These are phyloP conservation scores for Haplotaxodon microlepis DNA, from an alignment of 2,113 vertebrate species.

Conservation along the genomic window DNA sequence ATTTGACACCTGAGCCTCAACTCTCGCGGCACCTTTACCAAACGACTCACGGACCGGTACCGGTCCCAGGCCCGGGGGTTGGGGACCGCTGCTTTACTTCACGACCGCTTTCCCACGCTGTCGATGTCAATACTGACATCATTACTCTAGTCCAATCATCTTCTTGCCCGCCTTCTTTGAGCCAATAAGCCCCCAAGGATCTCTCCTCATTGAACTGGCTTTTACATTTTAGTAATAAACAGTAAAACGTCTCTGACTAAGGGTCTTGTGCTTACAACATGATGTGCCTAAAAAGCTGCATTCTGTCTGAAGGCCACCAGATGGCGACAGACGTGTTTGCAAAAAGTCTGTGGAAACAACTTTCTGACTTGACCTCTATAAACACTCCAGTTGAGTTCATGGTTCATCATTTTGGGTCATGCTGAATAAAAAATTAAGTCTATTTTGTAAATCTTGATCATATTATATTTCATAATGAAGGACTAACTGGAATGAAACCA, in stretches of 20 bases:
- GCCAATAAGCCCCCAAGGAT: not conserved
- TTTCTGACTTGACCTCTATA: not conserved
- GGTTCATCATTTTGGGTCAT: not conserved
- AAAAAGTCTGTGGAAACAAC: not conserved
- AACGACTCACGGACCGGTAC: no score
- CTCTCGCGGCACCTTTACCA: no score
- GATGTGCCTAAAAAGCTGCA: not conserved
- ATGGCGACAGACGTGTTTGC: not conserved
- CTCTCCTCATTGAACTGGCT: not conserved
- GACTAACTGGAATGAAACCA: not conserved
- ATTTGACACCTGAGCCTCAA: no score
- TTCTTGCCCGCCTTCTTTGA: not conserved
- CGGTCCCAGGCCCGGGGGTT: no score
- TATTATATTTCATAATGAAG: not conserved
- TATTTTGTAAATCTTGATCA: not conserved
- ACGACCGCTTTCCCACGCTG: rapidly evolving
- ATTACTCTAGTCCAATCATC: not conserved
- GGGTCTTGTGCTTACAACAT: not conserved
- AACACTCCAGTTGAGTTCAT: not conserved
- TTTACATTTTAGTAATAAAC: not conserved
- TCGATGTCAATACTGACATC: rapidly evolving
- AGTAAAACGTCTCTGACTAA: not conserved
- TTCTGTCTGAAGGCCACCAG: not conserved
- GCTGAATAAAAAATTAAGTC: not conserved
- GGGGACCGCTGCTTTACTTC: rapidly evolving